phyloP scores from a whole-genome alignment of 2,797 vertebrate genomes.

The Echiichthys vipera region DNA sequence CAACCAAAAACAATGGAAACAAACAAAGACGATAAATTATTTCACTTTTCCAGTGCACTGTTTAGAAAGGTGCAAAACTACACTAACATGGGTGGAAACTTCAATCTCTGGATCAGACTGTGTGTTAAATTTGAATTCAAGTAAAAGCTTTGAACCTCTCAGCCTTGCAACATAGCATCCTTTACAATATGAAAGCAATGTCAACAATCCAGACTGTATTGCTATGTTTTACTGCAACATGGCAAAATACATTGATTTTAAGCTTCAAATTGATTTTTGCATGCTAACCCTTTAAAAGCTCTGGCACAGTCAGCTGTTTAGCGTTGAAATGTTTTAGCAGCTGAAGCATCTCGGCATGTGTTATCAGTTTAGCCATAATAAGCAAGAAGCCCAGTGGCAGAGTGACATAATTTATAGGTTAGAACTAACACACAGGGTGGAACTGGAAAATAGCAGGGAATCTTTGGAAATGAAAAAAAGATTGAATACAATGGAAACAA shows the following conservation, averaged over 20 bases:
- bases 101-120: constrained; percentile 9
- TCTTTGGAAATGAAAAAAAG: constrained; percentile 44
- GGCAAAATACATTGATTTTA: constrained; percentile 36
- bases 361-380: constrained; percentile 59
- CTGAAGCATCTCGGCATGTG: constrained; percentile 41
- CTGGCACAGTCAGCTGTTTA: constrained; percentile 39
- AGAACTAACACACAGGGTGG: constrained; percentile 44
- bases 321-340: constrained; percentile 45
- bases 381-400: constrained; percentile 51
- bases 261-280: constrained; percentile 42
- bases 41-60: background rate
- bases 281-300: constrained; percentile 39
- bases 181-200: constrained; percentile 15
- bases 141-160: background rate
- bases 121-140: constrained; percentile 6
- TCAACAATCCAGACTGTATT: constrained; percentile 28
- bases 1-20: constrained; percentile 56
- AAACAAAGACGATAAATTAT: constrained; percentile 30
- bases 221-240: constrained; percentile 21
- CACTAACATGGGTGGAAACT: background rate
- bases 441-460: constrained; percentile 57
- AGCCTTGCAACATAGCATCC: constrained; percentile 1
- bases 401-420: constrained; percentile 64
- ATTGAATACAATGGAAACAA: constrained; percentile 60
- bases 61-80: constrained; percentile 13